Base-by-base conservation (phyloP, 37 sponge, comb jelly and placozoan species). In the Corticium candelabrum region DNA sequence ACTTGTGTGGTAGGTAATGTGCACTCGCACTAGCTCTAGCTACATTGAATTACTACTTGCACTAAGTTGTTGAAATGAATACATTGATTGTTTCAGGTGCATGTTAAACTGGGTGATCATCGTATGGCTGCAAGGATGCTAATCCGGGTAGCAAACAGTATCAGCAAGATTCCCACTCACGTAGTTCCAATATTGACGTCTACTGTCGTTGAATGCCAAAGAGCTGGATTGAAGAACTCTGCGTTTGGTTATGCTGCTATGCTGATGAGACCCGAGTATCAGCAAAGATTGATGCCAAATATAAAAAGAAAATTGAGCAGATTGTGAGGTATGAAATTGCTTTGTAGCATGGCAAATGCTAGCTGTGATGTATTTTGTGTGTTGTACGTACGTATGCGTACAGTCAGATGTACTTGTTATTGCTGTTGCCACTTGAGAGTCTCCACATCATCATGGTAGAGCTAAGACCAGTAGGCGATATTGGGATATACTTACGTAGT, bases 151-250 rank as follows among this genome's bases (percentile, higher is more conserved):
- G 95, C 99, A 34, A 93, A 86, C 75, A 94, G 84, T 76, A 98
- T 98, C 87, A 98, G 98, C 84, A 93, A 87, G 69, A 93, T 97
- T 57, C 98, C 98, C 1, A 67, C 84, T 38, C 96, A 98, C 81
- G 81, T 88, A 67, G 93, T 91, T 0, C 96, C 90, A n/a, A 94
- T 98, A 69, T 82, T 98, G 74, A 98, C 95, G 0, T 98, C 99
- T 0, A 94, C 99, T 38, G 95, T 98, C 57, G 86, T 98, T 27
- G 95, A 98, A 41, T 98, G 96, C 70, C 90, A 94, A 30, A 75
- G 96, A 2, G 87, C 99, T 15, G 95, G 99, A 0, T 83, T 94
- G 37, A 85, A 84, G 69, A 68, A 40, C 38, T 86, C 90, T 56
- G 93, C 99, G 3, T 98, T 98, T 78, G 87, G 74, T 31, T 94